Base-by-base conservation (phyloP, 2,888 invertebrate genomes). In the Crossocerus cetratus region DNA sequence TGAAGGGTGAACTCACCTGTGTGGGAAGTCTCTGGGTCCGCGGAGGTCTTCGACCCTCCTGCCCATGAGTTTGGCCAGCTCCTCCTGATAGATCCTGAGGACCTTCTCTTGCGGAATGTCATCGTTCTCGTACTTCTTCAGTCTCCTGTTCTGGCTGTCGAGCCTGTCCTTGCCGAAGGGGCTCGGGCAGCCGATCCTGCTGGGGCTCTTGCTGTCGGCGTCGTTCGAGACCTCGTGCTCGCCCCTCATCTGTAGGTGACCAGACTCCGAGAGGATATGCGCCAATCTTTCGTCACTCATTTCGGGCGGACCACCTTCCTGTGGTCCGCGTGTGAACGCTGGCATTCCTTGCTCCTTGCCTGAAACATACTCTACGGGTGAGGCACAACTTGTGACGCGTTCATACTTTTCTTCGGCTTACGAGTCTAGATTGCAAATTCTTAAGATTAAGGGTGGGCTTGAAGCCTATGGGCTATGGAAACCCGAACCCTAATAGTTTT, bases 71-170 rank as follows among this genome's bases (percentile, higher is more conserved):
- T 98, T 98, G 70, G 97, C 96, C 76, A 98, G 92, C 89, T 99
- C 98, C 88, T 98, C 98, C 87, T 98, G 98, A 89, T 98, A 98
- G 86, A 98, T 97, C 86, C 97, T 93, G 54, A 96, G 95, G 85
- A 98, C 97, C 91, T 98, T 98, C 89, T 99, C 99, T 89, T 98
- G 98, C 49, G 98, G 96, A 91, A 98, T 96, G 92, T 98, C 98
- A 90, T 96, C 97, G 91, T 97, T 96, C 90, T 96, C 96, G 91
- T 96, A 97, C 86, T 97, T 96, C 88, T 96, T 95, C 88, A 96
- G 91, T 89, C 95, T 93, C 89, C 95, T 92, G 85, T 94, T 95
- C 88, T 95, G 94, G 86, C 87, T 89, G 80, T 89, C 90, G 72
- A 89, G 80, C 82, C 85, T 89, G 87, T 94, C 94, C 91, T 94